A percentile compares a stretch with the other conserved stretches of the same genome.
Evolutionary conservation across 35 echinoderm and acorn worm species (phyloP).

Genomic region (Apostichopus japonicus): DNA sequence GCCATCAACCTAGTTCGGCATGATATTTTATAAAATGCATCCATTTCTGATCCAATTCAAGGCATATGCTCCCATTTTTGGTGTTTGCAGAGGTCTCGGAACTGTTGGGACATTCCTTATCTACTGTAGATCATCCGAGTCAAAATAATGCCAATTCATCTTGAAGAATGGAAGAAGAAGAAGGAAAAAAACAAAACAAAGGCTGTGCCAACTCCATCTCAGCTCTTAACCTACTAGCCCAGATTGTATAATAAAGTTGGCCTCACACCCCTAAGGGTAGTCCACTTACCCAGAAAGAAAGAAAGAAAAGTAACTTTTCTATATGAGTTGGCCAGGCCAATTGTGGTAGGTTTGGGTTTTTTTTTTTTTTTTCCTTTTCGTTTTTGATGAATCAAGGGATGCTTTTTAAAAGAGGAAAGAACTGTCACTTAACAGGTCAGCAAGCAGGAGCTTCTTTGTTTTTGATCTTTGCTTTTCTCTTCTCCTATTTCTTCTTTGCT

Average conservation of each 20-base stretch:
- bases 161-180: background rate
- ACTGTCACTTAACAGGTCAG: too few species aligned
- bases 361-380: background rate
- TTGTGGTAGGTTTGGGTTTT: constrained; percentile 3
- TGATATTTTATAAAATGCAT: background rate
- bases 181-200: background rate
- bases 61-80: background rate
- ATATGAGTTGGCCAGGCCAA: background rate
- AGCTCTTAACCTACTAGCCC: constrained; percentile 9
- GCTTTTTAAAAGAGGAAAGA: background rate
- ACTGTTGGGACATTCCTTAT: constrained; percentile 8
- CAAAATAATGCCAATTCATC: background rate
- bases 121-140: background rate
- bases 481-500: too few species aligned
- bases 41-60: background rate
- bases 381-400: background rate
- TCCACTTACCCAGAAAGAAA: constrained; percentile 22
- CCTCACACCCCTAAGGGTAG: constrained; percentile 6
- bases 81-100: background rate
- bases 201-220: background rate
- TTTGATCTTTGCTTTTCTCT: too few species aligned
- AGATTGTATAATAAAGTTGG: constrained; percentile 24
- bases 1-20: background rate
- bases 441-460: too few species aligned
- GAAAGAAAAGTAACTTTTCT: background rate